These are phyloP conservation scores for Pissodes strobi DNA, from an alignment of 1,140 invertebrate genomes.

Conservation along the genomic window DNA sequence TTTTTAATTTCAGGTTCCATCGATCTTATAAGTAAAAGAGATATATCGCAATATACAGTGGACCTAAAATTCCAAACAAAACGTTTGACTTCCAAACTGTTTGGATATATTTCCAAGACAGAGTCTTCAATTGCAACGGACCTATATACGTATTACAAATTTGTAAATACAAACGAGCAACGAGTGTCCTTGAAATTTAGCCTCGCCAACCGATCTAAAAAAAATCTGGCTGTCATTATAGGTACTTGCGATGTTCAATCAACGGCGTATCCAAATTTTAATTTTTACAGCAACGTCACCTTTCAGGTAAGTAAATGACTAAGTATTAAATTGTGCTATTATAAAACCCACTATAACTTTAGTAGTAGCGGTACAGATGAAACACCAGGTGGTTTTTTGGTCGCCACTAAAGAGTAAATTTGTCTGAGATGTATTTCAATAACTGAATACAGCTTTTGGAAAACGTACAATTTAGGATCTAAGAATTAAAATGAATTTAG, in stretches of 20 bases:
- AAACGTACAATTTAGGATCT: too few relatives aligned
- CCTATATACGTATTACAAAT: constrained; percentile 69
- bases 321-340: too few relatives aligned
- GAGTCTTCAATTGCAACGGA: constrained; percentile 62
- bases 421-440: too few relatives aligned
- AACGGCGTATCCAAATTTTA: constrained; percentile 75
- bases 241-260: constrained; percentile 70
- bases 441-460: too few relatives aligned
- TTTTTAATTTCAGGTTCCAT: constrained; percentile 57
- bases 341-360: too few relatives aligned
- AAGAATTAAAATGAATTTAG: too few relatives aligned
- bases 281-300: constrained; percentile 69
- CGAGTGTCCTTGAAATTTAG: constrained; percentile 68
- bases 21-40: constrained; percentile 65
- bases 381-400: too few relatives aligned
- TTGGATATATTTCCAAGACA: constrained; percentile 68
- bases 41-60: constrained; percentile 71
- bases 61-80: constrained; percentile 71
- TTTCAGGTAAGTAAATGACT: constrained; percentile 68
- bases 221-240: constrained; percentile 60
- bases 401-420: too few relatives aligned
- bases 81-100: constrained; percentile 65
- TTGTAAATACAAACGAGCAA: constrained; percentile 68
- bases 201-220: constrained; percentile 66
- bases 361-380: too few relatives aligned